These are phyloP conservation scores for Tretioscincus oriximinensis DNA, from an alignment of 2,113 vertebrate genomes.

Conservation along the genomic window DNA sequence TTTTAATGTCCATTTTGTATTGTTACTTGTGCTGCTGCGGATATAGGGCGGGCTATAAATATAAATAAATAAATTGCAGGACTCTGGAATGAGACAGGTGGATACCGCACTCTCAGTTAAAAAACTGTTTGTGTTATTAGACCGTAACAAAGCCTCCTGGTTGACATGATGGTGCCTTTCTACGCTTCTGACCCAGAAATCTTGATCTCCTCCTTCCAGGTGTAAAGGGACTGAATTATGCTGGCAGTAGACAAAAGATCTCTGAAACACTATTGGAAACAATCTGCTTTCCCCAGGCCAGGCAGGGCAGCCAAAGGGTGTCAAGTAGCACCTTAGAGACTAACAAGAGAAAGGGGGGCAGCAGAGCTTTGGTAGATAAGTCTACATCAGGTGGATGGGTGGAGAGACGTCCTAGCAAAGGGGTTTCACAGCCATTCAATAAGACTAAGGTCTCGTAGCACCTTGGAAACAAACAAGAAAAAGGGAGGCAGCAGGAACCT, in stretches of 20 bases:
- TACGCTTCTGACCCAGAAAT: neutral
- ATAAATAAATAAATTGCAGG: neutral
- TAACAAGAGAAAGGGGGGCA: neutral
- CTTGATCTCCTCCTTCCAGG: neutral
- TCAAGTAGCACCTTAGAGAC: no score
- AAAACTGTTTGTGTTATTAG: conserved; percentile 7
- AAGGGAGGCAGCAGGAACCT: neutral
- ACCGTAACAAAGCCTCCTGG: conserved; percentile 13
- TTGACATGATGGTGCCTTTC: conserved; percentile 1
- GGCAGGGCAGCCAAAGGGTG: neutral
- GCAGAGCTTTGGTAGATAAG: neutral
- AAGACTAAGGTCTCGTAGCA: no score
- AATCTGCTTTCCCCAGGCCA: neutral
- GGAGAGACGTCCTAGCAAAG: no score
- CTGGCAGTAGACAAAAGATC: neutral
- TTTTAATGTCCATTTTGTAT: no score
- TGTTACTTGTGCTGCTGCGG: no score
- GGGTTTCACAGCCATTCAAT: no score
- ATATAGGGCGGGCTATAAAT: no score
- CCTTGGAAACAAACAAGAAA: neutral
- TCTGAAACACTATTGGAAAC: neutral
- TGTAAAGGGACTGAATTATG: neutral
- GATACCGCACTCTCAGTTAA: neutral
- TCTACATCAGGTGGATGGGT: no score
- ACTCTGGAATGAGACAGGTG: conserved; percentile 23